Percentiles rank a stretch among this genome's conserved stretches.
phyloP scores from a whole-genome alignment of 2,888 invertebrate genomes.

The Microplitis manilae region DNA sequence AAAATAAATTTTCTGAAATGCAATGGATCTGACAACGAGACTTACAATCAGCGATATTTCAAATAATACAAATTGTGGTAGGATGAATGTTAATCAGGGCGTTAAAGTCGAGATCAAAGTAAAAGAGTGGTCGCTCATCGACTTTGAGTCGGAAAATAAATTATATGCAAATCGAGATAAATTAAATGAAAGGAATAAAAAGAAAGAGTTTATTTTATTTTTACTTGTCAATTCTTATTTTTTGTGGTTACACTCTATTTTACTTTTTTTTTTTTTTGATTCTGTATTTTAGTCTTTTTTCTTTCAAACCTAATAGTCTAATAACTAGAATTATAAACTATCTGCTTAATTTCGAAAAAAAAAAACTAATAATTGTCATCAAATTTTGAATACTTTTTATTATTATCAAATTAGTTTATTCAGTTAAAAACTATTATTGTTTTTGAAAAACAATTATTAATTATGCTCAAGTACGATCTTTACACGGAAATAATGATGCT shows the following conservation, averaged over 20 bases:
- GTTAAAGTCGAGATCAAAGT: constrained; percentile 33
- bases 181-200: constrained; percentile 4
- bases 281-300: constrained; percentile 21
- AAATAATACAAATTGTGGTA: background rate
- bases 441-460: too few relatives aligned
- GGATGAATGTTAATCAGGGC: constrained; percentile 30
- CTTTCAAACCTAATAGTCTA: constrained; percentile 30
- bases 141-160: constrained; percentile 29
- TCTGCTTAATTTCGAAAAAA: too few relatives aligned
- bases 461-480: too few relatives aligned
- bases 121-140: constrained; percentile 2
- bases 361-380: too few relatives aligned
- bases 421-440: too few relatives aligned
- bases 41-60: constrained; percentile 6
- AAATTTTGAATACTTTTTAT: too few relatives aligned
- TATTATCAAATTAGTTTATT: too few relatives aligned
- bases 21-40: background rate
- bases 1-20: background rate
- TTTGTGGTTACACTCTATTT: background rate
- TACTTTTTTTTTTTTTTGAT: background rate
- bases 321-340: too few relatives aligned
- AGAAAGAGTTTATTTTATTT: constrained; percentile 23
- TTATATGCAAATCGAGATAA: constrained; percentile 37
- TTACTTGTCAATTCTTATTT: background rate
- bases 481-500: too few relatives aligned